These are phyloP conservation scores for Fragum fragum DNA, from an alignment of 2,888 invertebrate species.

Conservation along the genomic window DNA sequence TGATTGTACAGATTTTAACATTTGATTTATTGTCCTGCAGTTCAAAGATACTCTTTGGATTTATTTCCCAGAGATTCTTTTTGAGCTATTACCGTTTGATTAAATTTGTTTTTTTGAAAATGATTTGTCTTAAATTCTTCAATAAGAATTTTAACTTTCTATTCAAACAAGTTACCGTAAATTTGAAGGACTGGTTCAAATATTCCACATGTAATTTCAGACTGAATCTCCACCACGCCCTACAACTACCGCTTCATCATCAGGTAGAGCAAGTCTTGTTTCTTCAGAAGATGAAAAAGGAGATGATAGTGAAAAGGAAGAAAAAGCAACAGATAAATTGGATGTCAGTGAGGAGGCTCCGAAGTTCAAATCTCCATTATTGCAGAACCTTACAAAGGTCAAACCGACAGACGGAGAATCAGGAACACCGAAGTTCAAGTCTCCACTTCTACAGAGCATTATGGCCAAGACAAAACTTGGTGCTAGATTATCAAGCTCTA, in stretches of 20 bases:
- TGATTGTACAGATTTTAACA: too few species aligned
- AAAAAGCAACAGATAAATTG: slow-evolving; percentile 35
- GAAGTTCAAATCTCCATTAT: slow-evolving; percentile 83
- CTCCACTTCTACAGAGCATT: slow-evolving; percentile 82
- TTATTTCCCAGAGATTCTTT: too few species aligned
- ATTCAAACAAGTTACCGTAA: too few species aligned
- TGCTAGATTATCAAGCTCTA: slow-evolving; percentile 61
- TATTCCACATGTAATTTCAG: slow-evolving; percentile 38
- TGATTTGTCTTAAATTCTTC: too few species aligned
- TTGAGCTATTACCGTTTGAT: too few species aligned
- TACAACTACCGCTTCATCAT: slow-evolving; percentile 71
- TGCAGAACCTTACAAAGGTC: slow-evolving; percentile 81
- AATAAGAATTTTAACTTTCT: too few species aligned
- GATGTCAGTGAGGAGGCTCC: slow-evolving; percentile 53
- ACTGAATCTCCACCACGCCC: slow-evolving; percentile 66
- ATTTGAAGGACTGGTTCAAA: too few species aligned
- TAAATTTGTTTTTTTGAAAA: too few species aligned
- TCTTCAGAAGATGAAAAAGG: slow-evolving; percentile 72
- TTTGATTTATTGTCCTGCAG: too few species aligned
- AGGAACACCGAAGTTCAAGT: slow-evolving; percentile 82
- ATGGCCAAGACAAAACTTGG: slow-evolving; percentile 80
- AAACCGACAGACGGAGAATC: slow-evolving; percentile 64
- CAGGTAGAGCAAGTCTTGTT: slow-evolving; percentile 72
- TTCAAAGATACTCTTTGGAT: too few species aligned
- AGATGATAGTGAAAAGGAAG: slow-evolving; percentile 63